phyloP scores from a whole-genome alignment of 30 jellyfish, hydroid and myxozoan species.

The Catostylus mosaicus region DNA sequence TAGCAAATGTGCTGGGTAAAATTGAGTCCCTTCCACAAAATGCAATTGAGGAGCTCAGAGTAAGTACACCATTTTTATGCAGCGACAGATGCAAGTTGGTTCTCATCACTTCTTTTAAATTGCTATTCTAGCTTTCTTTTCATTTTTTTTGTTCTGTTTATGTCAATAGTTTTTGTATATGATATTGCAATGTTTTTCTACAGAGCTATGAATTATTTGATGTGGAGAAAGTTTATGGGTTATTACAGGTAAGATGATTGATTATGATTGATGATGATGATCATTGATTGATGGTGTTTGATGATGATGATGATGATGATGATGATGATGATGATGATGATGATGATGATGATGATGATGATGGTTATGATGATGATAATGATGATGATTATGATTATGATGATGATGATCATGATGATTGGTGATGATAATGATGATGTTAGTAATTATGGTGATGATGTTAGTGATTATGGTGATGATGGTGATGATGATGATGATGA shows the following conservation, averaged over 20 bases:
- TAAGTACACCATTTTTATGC: neutral
- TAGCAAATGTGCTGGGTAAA: conserved; percentile 83
- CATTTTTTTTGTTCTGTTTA: neutral
- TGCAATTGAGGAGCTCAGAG: conserved; percentile 66
- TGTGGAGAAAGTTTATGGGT: conserved; percentile 88
- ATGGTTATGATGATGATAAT: no score
- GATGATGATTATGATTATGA: no score
- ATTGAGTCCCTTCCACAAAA: conserved; percentile 78
- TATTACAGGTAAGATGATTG: conserved; percentile 67
- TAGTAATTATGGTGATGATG: neutral
- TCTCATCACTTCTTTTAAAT: no score
- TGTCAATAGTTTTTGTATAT: neutral
- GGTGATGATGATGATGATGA: neutral
- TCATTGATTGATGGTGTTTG: no score
- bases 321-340: neutral
- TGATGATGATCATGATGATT: no score
- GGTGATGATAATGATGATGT: no score
- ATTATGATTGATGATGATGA: neutral
- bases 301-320: neutral
- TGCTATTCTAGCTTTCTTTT: neutral
- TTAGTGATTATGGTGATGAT: neutral
- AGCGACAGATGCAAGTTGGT: no score
- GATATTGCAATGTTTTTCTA: neutral
- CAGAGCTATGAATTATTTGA: conserved; percentile 81
- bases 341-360: neutral